Evolutionary conservation across 35 echinoderm and acorn worm genomes (phyloP).

Genomic region (Acanthaster planci): DNA sequence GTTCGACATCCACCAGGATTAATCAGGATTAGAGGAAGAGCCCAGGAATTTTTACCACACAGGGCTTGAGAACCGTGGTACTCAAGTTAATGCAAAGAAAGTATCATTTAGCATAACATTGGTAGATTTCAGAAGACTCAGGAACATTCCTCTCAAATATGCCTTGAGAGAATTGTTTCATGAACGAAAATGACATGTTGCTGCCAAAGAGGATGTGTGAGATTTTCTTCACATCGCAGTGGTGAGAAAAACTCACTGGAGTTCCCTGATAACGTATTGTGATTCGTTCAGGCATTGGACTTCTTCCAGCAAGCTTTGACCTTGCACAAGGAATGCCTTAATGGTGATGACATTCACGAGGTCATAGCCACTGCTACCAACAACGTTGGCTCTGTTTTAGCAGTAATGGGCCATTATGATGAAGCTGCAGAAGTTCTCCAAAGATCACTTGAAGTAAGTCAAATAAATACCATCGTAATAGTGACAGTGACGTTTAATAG

Average conservation of each 20-base stretch:
- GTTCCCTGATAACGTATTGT: neutral
- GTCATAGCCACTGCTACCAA: slow-evolving; percentile 55
- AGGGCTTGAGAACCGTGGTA: too few relatives aligned
- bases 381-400: slow-evolving; percentile 40
- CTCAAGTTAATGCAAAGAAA: too few relatives aligned
- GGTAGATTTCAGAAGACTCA: neutral
- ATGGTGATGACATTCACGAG: slow-evolving; percentile 25
- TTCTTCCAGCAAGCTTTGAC: slow-evolving; percentile 41
- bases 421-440: slow-evolving; percentile 33
- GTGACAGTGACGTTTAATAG: neutral
- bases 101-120: too few relatives aligned
- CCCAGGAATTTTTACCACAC: too few relatives aligned
- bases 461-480: neutral
- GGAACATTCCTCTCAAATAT: too few relatives aligned
- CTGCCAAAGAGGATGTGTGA: neutral
- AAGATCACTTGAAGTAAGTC: slow-evolving; percentile 57
- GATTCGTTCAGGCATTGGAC: slow-evolving; percentile 43
- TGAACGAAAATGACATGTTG: neutral
- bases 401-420: slow-evolving; percentile 26
- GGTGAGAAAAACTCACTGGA: neutral
- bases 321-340: slow-evolving; percentile 27
- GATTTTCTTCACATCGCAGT: neutral
- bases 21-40: too few relatives aligned
- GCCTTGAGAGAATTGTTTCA: too few relatives aligned
- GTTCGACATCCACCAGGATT: too few relatives aligned